Evolutionary conservation across 2,113 vertebrate species (phyloP), one percentile per base, ranked within the genome.

Genomic region (Elachura formosa): DNA sequence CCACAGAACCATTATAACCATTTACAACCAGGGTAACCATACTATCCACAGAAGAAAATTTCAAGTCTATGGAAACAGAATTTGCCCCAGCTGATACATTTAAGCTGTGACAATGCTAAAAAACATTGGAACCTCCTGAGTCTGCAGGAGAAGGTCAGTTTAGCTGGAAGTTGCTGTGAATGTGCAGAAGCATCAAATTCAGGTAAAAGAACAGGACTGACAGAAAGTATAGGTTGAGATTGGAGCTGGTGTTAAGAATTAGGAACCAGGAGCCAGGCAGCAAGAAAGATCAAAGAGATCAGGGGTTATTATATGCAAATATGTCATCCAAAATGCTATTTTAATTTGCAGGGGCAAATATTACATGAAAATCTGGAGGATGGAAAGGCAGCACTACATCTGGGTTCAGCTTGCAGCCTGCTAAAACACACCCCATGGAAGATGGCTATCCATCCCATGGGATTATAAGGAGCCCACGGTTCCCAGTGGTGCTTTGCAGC

Each of bases 331-430:
- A 82, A 91, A 51, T 89, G 55, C 73, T 38, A 84, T 63, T 89
- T 91, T 93, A 72, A 75, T 96, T 95, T 95, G 33, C 55, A 80
- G 85, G 34, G 78, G 54, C 48, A 96, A 89, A 80, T 93, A 83
- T 41, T 87, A 11, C 51, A 48, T 52, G 56, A 58, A 90, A 69
- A 6, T 52, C 33, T 36, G 54, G 63, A 54, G 64, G 66, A 75
- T 40, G 31, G 33, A 66, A 93, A 88, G 38, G 34, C 40, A 64
- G 43, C 14, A 9, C 78, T 74, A 6, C 10, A 14, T 45, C 29
- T 73, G 66, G 24, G 74, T 87, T 91, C 61, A 52, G 51, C 48
- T 67, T 67, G 33, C 67, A 69, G 34, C n/a, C 34, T 87, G 84
- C 41, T 59, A 36, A 74, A 91, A 34, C 38, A 54, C 9, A 14